Conservation (phyloP, 2,888 invertebrate genomes). For the Euzophera pinguis region DNA sequence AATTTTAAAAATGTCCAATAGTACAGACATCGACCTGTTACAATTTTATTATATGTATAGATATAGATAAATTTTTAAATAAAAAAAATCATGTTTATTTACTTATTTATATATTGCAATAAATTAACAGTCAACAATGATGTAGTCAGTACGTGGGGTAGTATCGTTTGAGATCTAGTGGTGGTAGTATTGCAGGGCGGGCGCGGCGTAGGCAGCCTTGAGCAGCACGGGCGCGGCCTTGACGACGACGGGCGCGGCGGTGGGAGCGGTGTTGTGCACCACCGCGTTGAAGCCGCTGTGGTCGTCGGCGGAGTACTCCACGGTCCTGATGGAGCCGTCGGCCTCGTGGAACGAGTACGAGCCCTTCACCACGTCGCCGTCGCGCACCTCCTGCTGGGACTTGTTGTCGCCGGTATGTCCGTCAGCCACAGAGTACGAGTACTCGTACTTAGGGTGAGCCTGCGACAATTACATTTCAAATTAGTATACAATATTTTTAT, state of each 20-base stretch:
- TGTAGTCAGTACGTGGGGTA: constrained; percentile 7
- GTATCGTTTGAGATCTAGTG: constrained; percentile 20
- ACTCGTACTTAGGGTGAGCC: constrained; percentile 17
- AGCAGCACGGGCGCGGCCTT: constrained; percentile 26
- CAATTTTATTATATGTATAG: too few relatives aligned
- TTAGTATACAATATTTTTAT: not conserved
- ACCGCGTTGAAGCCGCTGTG: constrained; percentile 46
- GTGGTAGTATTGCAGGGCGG: constrained; percentile 29
- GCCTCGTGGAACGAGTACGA: constrained; percentile 62
- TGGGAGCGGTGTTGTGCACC: constrained; percentile 42
- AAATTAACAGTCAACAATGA: constrained; percentile 15
- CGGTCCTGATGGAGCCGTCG: constrained; percentile 61
- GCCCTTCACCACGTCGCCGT: constrained; percentile 53
- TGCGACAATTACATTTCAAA: not conserved
- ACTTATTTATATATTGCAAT: constrained; percentile 16
- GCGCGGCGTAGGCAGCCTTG: constrained; percentile 23
- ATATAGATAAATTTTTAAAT: too few relatives aligned
- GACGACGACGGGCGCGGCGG: constrained; percentile 33
- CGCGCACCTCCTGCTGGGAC: constrained; percentile 44
- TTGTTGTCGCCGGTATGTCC: constrained; percentile 65
- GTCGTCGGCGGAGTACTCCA: constrained; percentile 62
- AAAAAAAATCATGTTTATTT: constrained; percentile 9
- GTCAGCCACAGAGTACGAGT: constrained; percentile 18
- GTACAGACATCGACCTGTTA: too few relatives aligned
- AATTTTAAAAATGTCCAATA: too few relatives aligned